Evolutionary conservation across 2,888 invertebrate species (phyloP).

Genomic region (Strigamia crassipes): DNA sequence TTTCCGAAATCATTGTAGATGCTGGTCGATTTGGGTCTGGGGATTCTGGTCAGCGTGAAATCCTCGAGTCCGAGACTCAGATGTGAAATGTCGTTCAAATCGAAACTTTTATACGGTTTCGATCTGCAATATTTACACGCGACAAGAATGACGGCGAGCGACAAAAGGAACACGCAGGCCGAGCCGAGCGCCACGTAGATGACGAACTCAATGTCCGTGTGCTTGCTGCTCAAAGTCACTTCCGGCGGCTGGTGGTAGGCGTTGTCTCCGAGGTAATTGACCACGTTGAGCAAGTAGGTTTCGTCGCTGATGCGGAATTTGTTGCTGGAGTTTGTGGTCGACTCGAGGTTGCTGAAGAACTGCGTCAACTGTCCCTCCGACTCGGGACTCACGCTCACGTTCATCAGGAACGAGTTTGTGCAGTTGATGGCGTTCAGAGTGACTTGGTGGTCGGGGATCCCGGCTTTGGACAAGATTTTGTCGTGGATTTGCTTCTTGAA

Average conservation of each 20-base stretch:
- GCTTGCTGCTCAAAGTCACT: conserved; percentile 44
- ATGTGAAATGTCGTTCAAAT: conserved; percentile 48
- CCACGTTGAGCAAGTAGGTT: conserved; percentile 1
- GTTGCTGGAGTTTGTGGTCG: background rate
- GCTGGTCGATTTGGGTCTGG: conserved; percentile 50
- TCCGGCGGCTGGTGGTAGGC: conserved; percentile 19
- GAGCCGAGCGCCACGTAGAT: conserved; percentile 52
- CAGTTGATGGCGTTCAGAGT: conserved; percentile 42
- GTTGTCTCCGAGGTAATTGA: background rate
- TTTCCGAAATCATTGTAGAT: conserved; percentile 25
- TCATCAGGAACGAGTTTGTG: conserved; percentile 20
- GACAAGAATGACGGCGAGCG: conserved; percentile 50
- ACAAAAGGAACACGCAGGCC: conserved; percentile 51
- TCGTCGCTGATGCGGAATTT: conserved; percentile 29
- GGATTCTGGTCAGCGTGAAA: conserved; percentile 52
- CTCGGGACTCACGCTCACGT: conserved; percentile 36
- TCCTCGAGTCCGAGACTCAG: conserved; percentile 52
- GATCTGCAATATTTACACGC: conserved; percentile 51
- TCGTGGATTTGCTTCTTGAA: conserved; percentile 41
- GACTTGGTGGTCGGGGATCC: background rate
- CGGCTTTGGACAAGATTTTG: background rate
- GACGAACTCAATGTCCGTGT: conserved; percentile 51
- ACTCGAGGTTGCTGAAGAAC: conserved; percentile 20
- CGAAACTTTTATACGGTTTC: conserved; percentile 48
- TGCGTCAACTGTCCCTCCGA: background rate